phyloP scores from a whole-genome alignment of 2,888 invertebrate genomes.

The Ethmia dodecea region DNA sequence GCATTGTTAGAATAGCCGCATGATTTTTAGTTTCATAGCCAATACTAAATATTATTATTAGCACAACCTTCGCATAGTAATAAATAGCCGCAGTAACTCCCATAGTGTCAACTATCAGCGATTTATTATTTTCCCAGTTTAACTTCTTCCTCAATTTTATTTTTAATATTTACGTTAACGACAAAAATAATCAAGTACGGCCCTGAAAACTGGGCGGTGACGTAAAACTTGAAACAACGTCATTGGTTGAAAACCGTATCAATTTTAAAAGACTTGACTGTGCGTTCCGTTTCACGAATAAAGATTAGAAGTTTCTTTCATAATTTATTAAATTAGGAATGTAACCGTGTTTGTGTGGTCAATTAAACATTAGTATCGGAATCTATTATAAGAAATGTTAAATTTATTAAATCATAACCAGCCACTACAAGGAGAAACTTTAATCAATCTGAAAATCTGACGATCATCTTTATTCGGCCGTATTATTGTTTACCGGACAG shows the following conservation, averaged over 20 bases:
- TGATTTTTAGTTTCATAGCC: no score
- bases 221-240: slow-evolving; percentile 59
- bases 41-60: no score
- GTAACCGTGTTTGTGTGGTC: no score
- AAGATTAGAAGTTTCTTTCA: neutral
- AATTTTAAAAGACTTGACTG: slow-evolving; percentile 27
- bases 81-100: no score
- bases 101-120: no score
- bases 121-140: slow-evolving; percentile 16
- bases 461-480: slow-evolving; percentile 26
- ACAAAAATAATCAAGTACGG: slow-evolving; percentile 63
- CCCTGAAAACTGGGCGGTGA: slow-evolving; percentile 70
- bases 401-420: no score
- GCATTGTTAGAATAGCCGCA: no score
- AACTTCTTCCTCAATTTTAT: slow-evolving; percentile 29
- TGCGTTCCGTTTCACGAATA: slow-evolving; percentile 44
- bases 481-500: slow-evolving; percentile 28
- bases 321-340: no score
- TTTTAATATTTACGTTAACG: slow-evolving; percentile 44
- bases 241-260: slow-evolving; percentile 45
- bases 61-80: no score
- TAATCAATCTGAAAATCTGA: neutral
- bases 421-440: no score
- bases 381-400: no score
- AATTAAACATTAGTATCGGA: no score